Conservation (phyloP, 2,113 vertebrate species). For the Odontesthes bonariensis region DNA sequence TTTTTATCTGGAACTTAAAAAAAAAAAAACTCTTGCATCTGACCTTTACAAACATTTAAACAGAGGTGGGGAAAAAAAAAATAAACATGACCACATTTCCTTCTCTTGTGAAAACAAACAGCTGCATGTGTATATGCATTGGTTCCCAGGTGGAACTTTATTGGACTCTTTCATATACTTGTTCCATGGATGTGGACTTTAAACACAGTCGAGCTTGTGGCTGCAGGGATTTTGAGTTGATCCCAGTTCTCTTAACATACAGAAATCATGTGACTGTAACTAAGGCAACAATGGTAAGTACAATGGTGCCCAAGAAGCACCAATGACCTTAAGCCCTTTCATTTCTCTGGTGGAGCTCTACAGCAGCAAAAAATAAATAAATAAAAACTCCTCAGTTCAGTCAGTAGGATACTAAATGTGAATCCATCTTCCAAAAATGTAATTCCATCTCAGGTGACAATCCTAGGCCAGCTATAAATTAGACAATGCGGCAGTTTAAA, state of each 20-base stretch:
- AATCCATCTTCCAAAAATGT: constrained; percentile 7
- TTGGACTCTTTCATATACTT: constrained; percentile 12
- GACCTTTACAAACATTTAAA: constrained; percentile 18
- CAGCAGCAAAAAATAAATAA: constrained; percentile 29
- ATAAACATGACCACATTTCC: constrained; percentile 12
- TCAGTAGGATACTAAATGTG: constrained; percentile 27
- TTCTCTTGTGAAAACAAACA: constrained; percentile 1
- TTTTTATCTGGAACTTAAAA: background rate
- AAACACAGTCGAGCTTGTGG: background rate
- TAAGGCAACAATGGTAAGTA: constrained; percentile 47
- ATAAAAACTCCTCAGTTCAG: constrained; percentile 8
- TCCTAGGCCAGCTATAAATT: background rate
- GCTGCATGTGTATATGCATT: background rate
- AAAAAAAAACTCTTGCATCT: background rate
- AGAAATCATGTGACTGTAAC: constrained; percentile 36
- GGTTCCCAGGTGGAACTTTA: background rate
- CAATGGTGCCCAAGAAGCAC: constrained; percentile 31
- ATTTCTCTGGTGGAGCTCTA: constrained; percentile 42
- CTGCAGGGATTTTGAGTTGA: constrained; percentile 29
- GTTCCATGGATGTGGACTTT: background rate
- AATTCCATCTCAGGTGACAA: background rate
- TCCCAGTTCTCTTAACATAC: constrained; percentile 21
- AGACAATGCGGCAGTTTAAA: background rate
- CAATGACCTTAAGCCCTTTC: constrained; percentile 60
- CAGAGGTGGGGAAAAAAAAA: background rate